Base-by-base conservation (phyloP, 37 sponge, comb jelly and placozoan genomes). In the Chondrosia reniformis region DNA sequence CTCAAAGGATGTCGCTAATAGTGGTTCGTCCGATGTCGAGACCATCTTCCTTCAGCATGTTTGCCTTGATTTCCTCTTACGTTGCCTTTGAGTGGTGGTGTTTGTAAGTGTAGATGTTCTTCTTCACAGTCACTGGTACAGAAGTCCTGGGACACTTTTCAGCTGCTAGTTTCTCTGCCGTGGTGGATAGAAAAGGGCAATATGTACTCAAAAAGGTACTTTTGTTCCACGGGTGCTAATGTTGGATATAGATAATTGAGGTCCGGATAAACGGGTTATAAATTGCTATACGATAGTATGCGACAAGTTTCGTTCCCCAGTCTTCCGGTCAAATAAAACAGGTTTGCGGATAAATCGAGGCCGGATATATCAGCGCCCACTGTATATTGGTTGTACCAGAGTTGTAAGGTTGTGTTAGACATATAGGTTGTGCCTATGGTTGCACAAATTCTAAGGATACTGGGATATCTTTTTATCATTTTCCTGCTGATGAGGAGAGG, bases 381-480 rank as follows among this genome's bases (percentile, higher is more conserved):
- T 61, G 63, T 61, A 61, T 61, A 61, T 12, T n/a, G n/a, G n/a
- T n/a, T n/a, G n/a, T n/a, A n/a, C n/a, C n/a, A n/a, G n/a, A n/a
- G n/a, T n/a, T n/a, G n/a, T n/a, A n/a, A n/a, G n/a, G n/a, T n/a
- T n/a, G n/a, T n/a, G n/a, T n/a, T n/a, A n/a, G n/a, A n/a, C n/a
- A n/a, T n/a, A n/a, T n/a, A n/a, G n/a, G n/a, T n/a, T 77, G 78
- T 25, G 61, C 78, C 40, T 15, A 57, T 25, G 37, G 78, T 19
- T 55, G 58, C 24, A 55, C 40, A 3, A 55, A 77, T 55, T 37
- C 19, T 4, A 57, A 58, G 28, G 78, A 38, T 6, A 57, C 78
- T 9, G 4, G 27, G 4, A 31, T 77, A 6, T 19, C 4, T 33
- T 77, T 77, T 38, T 77, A 77, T 41, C 10, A 62, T 12, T 77